Percentiles rank a stretch among this genome's conserved stretches.
Conservation (phyloP, 2,113 vertebrate species). For the Rhinogobius similis region DNA sequence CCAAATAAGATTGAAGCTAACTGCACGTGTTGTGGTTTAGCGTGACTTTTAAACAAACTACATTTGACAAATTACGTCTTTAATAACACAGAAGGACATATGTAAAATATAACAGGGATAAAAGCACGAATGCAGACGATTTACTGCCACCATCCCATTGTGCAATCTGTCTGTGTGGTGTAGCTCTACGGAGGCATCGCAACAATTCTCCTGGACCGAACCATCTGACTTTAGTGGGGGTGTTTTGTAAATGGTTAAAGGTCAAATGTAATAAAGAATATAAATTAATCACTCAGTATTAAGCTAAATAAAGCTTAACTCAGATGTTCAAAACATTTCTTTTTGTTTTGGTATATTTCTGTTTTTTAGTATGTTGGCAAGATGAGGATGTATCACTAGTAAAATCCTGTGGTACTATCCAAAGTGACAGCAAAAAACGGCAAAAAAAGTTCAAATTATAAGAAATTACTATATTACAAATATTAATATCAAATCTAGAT, state of each 20-base stretch:
- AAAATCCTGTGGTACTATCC: conserved; percentile 31
- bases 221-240: conserved; percentile 46
- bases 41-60: not conserved
- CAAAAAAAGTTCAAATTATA: conserved; percentile 28
- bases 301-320: not conserved
- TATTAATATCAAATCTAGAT: not conserved
- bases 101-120: conserved; percentile 6
- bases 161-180: conserved; percentile 39
- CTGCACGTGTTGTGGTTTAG: conserved; percentile 27
- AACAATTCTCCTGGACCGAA: conserved; percentile 63
- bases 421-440: conserved; percentile 44
- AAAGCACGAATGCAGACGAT: not conserved
- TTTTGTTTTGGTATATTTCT: too few relatives aligned
- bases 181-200: conserved; percentile 57
- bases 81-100: not conserved
- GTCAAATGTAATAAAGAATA: not conserved
- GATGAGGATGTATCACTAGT: not conserved
- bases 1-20: conserved; percentile 30
- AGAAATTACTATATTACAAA: not conserved
- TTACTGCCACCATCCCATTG: conserved; percentile 3
- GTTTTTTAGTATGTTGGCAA: not conserved
- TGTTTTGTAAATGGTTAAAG: not conserved
- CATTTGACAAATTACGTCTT: not conserved
- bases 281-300: not conserved
- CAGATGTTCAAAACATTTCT: too few relatives aligned